phyloP scores from a whole-genome alignment of 2,888 invertebrate genomes.

The Synanthedon tipuliformis region DNA sequence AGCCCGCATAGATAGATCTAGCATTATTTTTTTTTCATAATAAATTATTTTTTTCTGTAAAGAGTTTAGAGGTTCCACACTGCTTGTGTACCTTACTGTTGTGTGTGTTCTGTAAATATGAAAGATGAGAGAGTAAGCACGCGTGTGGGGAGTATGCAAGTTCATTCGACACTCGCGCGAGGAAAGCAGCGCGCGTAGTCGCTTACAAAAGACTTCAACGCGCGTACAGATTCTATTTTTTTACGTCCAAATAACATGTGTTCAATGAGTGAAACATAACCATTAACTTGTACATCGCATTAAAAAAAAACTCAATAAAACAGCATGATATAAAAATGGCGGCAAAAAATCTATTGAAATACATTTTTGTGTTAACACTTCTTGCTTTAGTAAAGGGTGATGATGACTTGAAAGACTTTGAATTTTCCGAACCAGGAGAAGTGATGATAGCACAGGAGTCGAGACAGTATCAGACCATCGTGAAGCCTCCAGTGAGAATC shows the following conservation, averaged over 20 bases:
- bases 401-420: constrained; percentile 43
- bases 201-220: constrained; percentile 21
- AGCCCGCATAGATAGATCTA: no score
- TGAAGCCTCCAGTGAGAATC: constrained; percentile 43
- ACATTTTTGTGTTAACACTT: constrained; percentile 24
- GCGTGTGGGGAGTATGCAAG: constrained; percentile 33
- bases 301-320: constrained; percentile 1
- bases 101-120: constrained; percentile 19
- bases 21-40: no score
- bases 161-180: constrained; percentile 41
- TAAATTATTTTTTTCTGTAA: no score
- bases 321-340: constrained; percentile 24
- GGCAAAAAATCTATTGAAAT: constrained; percentile 11
- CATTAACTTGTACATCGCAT: background rate
- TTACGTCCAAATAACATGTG: background rate
- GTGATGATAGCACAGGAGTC: constrained; percentile 62
- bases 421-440: constrained; percentile 43
- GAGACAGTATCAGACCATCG: constrained; percentile 44
- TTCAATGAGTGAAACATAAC: background rate
- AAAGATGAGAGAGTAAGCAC: constrained; percentile 40
- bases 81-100: background rate
- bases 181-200: constrained; percentile 41
- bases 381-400: constrained; percentile 23
- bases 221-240: constrained; percentile 2
- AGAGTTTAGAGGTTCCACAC: no score